These are phyloP conservation scores for Nycticryphes semicollaris DNA, from an alignment of 2,113 vertebrate species.

Conservation along the genomic window DNA sequence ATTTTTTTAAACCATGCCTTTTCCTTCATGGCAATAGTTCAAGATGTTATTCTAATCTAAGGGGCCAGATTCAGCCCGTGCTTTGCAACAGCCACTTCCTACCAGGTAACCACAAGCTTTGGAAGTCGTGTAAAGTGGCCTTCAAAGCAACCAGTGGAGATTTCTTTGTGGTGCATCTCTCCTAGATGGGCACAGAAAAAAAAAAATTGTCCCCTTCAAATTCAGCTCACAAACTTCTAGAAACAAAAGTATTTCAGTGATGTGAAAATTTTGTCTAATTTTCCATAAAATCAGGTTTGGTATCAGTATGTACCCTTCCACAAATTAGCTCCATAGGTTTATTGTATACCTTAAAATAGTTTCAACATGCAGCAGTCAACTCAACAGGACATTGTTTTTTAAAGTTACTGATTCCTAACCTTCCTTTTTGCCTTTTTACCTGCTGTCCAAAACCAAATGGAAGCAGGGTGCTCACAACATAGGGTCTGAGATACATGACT, in stretches of 20 bases:
- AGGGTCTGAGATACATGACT: not conserved
- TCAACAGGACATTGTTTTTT: not conserved
- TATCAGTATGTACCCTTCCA: not conserved
- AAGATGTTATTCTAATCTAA: not conserved
- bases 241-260: not conserved
- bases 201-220: not conserved
- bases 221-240: not conserved
- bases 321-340: not conserved
- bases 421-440: not conserved
- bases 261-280: not conserved
- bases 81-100: not conserved
- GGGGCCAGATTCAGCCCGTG: not conserved
- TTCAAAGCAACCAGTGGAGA: not conserved
- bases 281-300: not conserved
- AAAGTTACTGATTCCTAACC: not conserved
- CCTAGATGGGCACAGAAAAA: not conserved
- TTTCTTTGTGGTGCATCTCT: not conserved
- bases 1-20: not conserved
- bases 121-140: not conserved
- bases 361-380: not conserved
- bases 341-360: not conserved
- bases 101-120: not conserved
- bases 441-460: not conserved
- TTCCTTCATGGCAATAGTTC: not conserved
- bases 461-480: not conserved